Conservation (phyloP, 2,797 vertebrate species). For the Discoglossus pictus region DNA sequence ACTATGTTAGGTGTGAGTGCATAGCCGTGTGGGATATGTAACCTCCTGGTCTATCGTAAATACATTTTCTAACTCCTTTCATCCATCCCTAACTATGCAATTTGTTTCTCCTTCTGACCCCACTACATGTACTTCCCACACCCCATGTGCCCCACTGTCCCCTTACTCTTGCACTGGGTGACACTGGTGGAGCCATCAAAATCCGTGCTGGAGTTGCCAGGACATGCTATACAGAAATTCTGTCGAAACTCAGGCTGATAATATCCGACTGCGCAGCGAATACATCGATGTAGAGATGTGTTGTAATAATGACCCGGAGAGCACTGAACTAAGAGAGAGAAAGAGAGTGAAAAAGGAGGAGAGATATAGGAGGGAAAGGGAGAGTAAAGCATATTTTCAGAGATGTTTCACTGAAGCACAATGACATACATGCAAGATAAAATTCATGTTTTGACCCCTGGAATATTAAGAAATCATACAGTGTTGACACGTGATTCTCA, state of each 20-base stretch:
- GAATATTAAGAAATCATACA: too few relatives aligned
- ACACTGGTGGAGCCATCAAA: slow-evolving; percentile 95
- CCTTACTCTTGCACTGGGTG: slow-evolving; percentile 95
- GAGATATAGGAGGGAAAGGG: too few relatives aligned
- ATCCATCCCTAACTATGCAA: slow-evolving; percentile 1
- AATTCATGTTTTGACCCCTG: too few relatives aligned
- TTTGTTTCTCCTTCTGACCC: slow-evolving; percentile 14
- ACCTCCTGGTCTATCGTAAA: too few relatives aligned
- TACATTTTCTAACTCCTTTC: slow-evolving; percentile 4
- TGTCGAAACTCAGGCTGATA: slow-evolving; percentile 96
- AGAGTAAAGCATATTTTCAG: too few relatives aligned
- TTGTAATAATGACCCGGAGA: slow-evolving; percentile 96
- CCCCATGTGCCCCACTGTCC: slow-evolving; percentile 24
- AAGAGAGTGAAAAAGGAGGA: background rate
- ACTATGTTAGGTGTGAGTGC: too few relatives aligned
- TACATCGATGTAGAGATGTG: slow-evolving; percentile 90
- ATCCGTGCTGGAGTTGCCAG: slow-evolving; percentile 95
- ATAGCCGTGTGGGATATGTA: too few relatives aligned
- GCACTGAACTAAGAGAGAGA: slow-evolving; percentile 80
- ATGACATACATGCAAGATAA: too few relatives aligned
- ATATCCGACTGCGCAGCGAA: slow-evolving; percentile 90
- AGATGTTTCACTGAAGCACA: too few relatives aligned
- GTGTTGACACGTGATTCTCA: too few relatives aligned
- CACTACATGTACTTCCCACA: slow-evolving; percentile 35
- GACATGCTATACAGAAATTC: slow-evolving; percentile 95